Base-by-base conservation (phyloP, 2,888 invertebrate genomes). In the Chrysotoxum bicinctum region DNA sequence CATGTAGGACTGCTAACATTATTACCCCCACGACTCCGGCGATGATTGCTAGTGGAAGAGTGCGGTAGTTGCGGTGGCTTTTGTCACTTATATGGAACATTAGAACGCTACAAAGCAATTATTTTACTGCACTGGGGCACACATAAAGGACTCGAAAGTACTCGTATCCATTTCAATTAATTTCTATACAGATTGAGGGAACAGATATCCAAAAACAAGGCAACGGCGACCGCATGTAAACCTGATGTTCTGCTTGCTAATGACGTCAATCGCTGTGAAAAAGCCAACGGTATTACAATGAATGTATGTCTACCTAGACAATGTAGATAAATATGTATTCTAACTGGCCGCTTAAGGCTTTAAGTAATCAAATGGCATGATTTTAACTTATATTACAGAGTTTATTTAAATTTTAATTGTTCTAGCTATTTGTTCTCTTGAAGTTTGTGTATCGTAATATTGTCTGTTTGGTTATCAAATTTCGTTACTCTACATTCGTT, bases 21-120 rank as follows among this genome's bases (percentile, higher is more conserved):
- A 30, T 43, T 43, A 40, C 4, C 23, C 30, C n/a, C 26, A 56
- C 10, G 19, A 32, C 16, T 9, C 14, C n/a, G 1, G 4, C 9
- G 30, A 1, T 32, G 32, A 19, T 32, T 3, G 19, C 12, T 2
- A 1, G n/a, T 2, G 19, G 8, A 37, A 26, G 19, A 23, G 43
- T 30, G 3, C 3, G n/a, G 21, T 35, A 21, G 14, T 37, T 37
- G 37, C 40, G 68, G 35, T 48, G 50, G 83, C 74, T 32, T 64
- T 74, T 78, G 73, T 69, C 69, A 50, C 19, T 72, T 79, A 76
- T 76, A 84, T 72, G 54, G 66, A 60, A 60, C 75, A 76, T 84
- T 80, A 84, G 72, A 75, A 72, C 75, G 84, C 80, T 37, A 84
- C 80, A 72, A 40, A 54, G 72, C 72, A 84, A 84, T 84, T 84